Conservation (phyloP, 1,140 invertebrate species). For the Brachionus plicatilis region DNA sequence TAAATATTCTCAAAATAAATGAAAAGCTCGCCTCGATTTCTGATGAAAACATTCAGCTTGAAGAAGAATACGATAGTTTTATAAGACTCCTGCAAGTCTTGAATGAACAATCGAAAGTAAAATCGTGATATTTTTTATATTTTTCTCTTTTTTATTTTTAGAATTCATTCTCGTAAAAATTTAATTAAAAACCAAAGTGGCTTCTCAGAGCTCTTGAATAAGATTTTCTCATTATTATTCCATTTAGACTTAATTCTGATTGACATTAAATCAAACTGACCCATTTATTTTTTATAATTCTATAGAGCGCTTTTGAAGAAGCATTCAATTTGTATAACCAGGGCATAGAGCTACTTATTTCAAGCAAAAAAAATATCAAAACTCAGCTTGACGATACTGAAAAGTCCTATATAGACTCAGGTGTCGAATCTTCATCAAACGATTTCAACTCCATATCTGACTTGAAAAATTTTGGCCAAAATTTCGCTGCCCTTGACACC, state of each 20-base stretch:
- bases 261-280: slow-evolving; percentile 21
- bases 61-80: slow-evolving; percentile 31
- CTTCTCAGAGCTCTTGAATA: background rate
- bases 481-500: background rate
- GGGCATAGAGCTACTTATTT: slow-evolving; percentile 17
- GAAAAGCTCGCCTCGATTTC: slow-evolving; percentile 16
- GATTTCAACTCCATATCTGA: slow-evolving; percentile 20
- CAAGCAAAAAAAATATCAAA: slow-evolving; percentile 16
- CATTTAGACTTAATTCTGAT: background rate
- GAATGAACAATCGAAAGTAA: slow-evolving; percentile 39
- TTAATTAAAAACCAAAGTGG: background rate
- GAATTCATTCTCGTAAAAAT: background rate
- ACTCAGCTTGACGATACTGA: slow-evolving; percentile 4
- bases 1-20: slow-evolving; percentile 27
- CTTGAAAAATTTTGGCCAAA: background rate
- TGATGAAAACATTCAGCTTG: background rate
- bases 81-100: slow-evolving; percentile 11
- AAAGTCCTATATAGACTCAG: slow-evolving; percentile 15
- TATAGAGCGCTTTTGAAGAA: slow-evolving; percentile 29
- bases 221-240: slow-evolving; percentile 2
- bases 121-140: background rate
- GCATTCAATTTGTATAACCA: slow-evolving; percentile 37
- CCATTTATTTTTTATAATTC: background rate
- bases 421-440: slow-evolving; percentile 1
- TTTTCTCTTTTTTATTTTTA: background rate